phyloP scores from a whole-genome alignment of 2,797 vertebrate genomes.

The Hydrolagus colliei region DNA sequence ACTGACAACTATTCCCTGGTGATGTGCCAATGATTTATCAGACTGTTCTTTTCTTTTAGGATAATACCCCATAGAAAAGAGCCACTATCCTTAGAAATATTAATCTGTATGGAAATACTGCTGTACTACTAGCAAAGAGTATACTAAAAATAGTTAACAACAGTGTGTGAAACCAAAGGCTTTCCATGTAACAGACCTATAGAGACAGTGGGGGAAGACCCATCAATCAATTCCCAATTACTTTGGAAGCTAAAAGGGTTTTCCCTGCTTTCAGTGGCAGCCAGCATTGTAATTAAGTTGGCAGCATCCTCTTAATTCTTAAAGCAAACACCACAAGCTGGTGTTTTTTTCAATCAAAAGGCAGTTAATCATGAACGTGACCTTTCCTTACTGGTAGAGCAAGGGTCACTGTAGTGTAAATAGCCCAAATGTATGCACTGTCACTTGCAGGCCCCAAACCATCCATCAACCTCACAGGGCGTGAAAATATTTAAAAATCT shows the following conservation, averaged over 20 bases:
- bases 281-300: slow-evolving; percentile 60
- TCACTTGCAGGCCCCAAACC: slow-evolving; percentile 29
- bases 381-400: slow-evolving; percentile 34
- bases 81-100: slow-evolving; percentile 1
- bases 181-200: slow-evolving; percentile 54
- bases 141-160: slow-evolving; percentile 31
- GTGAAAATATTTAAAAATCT: slow-evolving; percentile 17
- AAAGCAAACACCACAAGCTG: slow-evolving; percentile 44
- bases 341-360: slow-evolving; percentile 41
- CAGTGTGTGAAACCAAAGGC: slow-evolving; percentile 39
- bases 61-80: slow-evolving; percentile 5
- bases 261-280: slow-evolving; percentile 55
- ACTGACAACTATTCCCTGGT: slow-evolving; percentile 20
- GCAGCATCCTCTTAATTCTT: slow-evolving; percentile 74
- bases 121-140: neutral
- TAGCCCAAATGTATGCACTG: slow-evolving; percentile 39
- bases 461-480: slow-evolving; percentile 12
- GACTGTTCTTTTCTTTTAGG: slow-evolving; percentile 15
- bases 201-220: slow-evolving; percentile 60
- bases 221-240: slow-evolving; percentile 75
- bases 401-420: slow-evolving; percentile 36
- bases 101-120: neutral
- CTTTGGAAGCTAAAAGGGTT: slow-evolving; percentile 68
- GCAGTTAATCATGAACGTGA: slow-evolving; percentile 42
- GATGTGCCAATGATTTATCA: slow-evolving; percentile 26